These are phyloP conservation scores for Loris lydekkerianus DNA, from an alignment of 2,797 vertebrate species.

Conservation along the genomic window DNA sequence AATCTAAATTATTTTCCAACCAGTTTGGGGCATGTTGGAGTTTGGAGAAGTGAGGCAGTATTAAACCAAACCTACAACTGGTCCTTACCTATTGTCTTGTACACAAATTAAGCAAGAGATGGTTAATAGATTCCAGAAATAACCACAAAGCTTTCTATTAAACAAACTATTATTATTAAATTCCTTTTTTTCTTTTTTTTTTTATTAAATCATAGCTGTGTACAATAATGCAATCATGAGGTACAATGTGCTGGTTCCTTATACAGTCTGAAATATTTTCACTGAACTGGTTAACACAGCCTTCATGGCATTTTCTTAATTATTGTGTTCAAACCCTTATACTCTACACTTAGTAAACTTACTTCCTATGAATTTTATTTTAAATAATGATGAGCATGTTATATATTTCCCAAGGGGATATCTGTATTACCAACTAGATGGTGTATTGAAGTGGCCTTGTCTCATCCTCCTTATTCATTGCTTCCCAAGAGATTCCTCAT, in stretches of 20 bases:
- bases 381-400: slow-evolving; percentile 25
- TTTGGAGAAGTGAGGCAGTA: background rate
- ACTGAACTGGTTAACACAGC: too few species aligned
- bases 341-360: too few species aligned
- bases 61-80: background rate
- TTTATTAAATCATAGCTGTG: too few species aligned
- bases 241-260: too few species aligned
- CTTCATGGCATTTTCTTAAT: too few species aligned
- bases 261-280: too few species aligned
- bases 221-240: too few species aligned
- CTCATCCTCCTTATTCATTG: background rate
- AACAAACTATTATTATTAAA: slow-evolving; percentile 29
- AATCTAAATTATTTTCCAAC: slow-evolving; percentile 9
- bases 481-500: background rate
- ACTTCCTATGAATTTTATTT: slow-evolving; percentile 1
- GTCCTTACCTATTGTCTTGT: background rate
- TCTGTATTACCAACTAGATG: background rate
- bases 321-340: too few species aligned
- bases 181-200: background rate
- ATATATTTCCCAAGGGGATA: background rate
- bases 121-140: slow-evolving; percentile 28
- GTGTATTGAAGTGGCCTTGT: background rate
- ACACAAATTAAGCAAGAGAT: slow-evolving; percentile 30
- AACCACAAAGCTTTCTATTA: background rate
- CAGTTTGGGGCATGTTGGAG: background rate